These are phyloP conservation scores for Musca vetustissima DNA, from an alignment of 1,140 invertebrate species.

Conservation along the genomic window DNA sequence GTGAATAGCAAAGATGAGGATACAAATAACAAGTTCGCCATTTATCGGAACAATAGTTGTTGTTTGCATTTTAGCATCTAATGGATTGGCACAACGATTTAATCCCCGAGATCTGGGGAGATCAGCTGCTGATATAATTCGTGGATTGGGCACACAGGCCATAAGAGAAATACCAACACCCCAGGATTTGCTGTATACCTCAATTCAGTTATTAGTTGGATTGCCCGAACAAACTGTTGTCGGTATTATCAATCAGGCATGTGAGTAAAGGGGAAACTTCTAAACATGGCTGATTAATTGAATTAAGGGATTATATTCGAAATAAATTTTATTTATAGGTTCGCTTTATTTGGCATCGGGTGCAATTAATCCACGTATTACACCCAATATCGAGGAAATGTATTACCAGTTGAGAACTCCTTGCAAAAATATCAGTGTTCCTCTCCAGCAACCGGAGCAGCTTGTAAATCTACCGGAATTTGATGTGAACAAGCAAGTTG, in stretches of 20 bases:
- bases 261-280: neutral
- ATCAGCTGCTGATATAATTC: neutral
- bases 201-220: neutral
- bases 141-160: neutral
- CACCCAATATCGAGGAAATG: constrained; percentile 3
- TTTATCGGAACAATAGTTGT: no score
- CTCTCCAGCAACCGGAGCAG: neutral
- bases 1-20: no score
- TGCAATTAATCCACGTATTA: neutral
- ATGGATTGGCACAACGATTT: no score
- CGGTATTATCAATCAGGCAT: neutral
- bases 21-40: no score
- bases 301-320: neutral
- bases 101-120: neutral
- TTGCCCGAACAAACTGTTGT: neutral
- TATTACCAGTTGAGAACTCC: constrained; percentile 5
- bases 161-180: neutral
- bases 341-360: neutral
- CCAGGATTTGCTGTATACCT: neutral
- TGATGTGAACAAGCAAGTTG: constrained; percentile 9
- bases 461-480: constrained; percentile 13
- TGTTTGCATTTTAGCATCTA: no score
- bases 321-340: neutral
- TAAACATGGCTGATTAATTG: neutral
- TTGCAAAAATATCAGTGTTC: neutral